These are phyloP conservation scores for Tigriopus californicus DNA, from an alignment of 2,888 invertebrate species.

Conservation along the genomic window DNA sequence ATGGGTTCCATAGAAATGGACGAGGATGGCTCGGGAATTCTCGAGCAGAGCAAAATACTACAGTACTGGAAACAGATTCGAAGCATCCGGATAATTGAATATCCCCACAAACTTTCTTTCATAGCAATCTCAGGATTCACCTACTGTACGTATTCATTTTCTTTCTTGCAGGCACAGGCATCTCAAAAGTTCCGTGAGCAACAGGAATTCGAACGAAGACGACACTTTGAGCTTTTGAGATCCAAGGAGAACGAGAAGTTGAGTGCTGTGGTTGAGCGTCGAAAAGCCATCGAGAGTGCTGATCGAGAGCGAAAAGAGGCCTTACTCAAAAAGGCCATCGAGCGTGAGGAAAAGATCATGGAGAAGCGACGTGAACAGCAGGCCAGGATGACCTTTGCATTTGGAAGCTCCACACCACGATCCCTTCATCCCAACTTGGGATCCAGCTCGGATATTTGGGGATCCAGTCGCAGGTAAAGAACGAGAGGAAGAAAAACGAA, in stretches of 20 bases:
- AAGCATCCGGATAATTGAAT: no score
- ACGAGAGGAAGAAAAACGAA: background rate
- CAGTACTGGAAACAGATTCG: no score
- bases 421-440: conserved; percentile 55
- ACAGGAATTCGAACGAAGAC: conserved; percentile 62
- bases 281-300: conserved; percentile 69
- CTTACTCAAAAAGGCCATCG: conserved; percentile 57
- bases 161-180: conserved; percentile 41
- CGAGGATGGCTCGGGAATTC: no score
- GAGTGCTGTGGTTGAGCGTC: conserved; percentile 61
- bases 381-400: conserved; percentile 57
- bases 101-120: no score
- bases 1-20: no score
- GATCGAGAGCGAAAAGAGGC: conserved; percentile 69
- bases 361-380: conserved; percentile 56
- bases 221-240: conserved; percentile 61
- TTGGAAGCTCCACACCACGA: conserved; percentile 76
- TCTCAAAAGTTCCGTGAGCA: conserved; percentile 76
- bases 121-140: no score
- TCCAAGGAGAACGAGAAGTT: conserved; percentile 38
- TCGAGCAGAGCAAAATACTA: no score
- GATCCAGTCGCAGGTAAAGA: background rate
- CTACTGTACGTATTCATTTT: no score
- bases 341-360: conserved; percentile 60
- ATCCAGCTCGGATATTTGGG: conserved; percentile 13